Conservation (phyloP, 1,140 invertebrate species). For the Pseudomyrmex gracilis region DNA sequence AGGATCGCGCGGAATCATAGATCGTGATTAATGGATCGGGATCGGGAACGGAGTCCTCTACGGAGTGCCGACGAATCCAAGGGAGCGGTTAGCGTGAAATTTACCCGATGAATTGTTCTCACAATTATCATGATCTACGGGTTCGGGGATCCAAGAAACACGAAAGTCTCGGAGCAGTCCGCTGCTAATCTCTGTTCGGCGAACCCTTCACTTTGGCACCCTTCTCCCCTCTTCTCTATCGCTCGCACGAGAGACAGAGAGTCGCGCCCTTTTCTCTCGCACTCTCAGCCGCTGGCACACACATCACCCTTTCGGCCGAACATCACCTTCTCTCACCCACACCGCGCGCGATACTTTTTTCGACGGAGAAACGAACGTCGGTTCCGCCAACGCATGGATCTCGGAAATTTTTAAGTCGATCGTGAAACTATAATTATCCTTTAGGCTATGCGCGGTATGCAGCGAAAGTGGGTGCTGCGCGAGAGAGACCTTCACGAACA, state of each 20-base stretch:
- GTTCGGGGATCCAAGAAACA: slow-evolving; percentile 83
- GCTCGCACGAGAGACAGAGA: background rate
- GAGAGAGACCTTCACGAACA: slow-evolving; percentile 31
- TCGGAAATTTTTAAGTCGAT: slow-evolving; percentile 76
- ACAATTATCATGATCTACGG: slow-evolving; percentile 86
- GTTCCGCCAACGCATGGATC: slow-evolving; percentile 70
- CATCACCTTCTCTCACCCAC: slow-evolving; percentile 63
- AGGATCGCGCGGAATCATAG: slow-evolving; percentile 49
- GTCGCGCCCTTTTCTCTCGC: background rate
- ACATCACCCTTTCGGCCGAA: slow-evolving; percentile 51
- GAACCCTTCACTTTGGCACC: slow-evolving; percentile 83
- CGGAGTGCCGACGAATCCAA: slow-evolving; percentile 63
- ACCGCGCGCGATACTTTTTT: slow-evolving; percentile 60
- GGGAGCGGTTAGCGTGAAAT: slow-evolving; percentile 81
- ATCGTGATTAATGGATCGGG: slow-evolving; percentile 70
- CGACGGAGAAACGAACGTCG: slow-evolving; percentile 39
- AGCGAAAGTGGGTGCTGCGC: slow-evolving; percentile 59
- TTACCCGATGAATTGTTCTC: slow-evolving; percentile 84
- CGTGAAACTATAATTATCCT: slow-evolving; percentile 79
- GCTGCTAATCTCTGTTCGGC: slow-evolving; percentile 83
- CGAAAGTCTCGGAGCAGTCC: slow-evolving; percentile 80
- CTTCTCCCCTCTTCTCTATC: slow-evolving; percentile 31
- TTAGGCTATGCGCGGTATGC: slow-evolving; percentile 74
- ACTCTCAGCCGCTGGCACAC: slow-evolving; percentile 24
- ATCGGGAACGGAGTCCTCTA: slow-evolving; percentile 30